phyloP scores from a whole-genome alignment of 2,888 invertebrate genomes.

The Xestia c-nigrum region DNA sequence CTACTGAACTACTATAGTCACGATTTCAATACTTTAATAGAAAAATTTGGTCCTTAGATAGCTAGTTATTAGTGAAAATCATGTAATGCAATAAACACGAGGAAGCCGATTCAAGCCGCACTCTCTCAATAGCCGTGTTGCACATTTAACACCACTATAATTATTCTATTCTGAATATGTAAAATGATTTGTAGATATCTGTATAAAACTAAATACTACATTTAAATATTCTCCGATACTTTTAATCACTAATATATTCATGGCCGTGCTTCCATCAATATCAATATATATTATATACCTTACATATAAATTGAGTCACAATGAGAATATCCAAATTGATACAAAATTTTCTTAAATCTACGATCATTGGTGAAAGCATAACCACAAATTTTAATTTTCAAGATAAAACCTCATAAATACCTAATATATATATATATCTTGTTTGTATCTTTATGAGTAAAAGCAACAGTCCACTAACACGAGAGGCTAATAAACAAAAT shows the following conservation, averaged over 20 bases:
- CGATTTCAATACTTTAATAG: constrained; percentile 60
- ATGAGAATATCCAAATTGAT: constrained; percentile 69
- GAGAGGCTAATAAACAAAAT: constrained; percentile 73
- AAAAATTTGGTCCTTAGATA: constrained; percentile 69
- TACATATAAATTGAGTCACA: constrained; percentile 71
- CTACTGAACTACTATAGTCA: constrained; percentile 39
- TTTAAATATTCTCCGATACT: constrained; percentile 74
- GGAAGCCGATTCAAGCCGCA: constrained; percentile 64
- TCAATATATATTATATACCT: constrained; percentile 63
- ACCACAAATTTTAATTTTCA: constrained; percentile 69
- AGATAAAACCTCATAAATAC: constrained; percentile 74
- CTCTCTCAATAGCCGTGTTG: constrained; percentile 42
- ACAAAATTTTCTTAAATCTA: constrained; percentile 68
- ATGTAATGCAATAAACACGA: constrained; percentile 55
- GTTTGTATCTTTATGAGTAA: constrained; percentile 71
- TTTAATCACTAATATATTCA: constrained; percentile 65
- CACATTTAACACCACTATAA: constrained; percentile 58
- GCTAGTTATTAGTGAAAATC: constrained; percentile 61
- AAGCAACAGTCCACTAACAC: constrained; percentile 77
- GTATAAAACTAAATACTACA: constrained; percentile 82
- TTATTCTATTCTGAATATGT: constrained; percentile 74
- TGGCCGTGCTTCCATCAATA: constrained; percentile 77
- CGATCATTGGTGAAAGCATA: constrained; percentile 75
- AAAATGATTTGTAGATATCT: constrained; percentile 75
- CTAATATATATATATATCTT: constrained; percentile 69